Evolutionary conservation across 2,797 vertebrate genomes (phyloP).

Genomic region (Diceros bicornis): DNA sequence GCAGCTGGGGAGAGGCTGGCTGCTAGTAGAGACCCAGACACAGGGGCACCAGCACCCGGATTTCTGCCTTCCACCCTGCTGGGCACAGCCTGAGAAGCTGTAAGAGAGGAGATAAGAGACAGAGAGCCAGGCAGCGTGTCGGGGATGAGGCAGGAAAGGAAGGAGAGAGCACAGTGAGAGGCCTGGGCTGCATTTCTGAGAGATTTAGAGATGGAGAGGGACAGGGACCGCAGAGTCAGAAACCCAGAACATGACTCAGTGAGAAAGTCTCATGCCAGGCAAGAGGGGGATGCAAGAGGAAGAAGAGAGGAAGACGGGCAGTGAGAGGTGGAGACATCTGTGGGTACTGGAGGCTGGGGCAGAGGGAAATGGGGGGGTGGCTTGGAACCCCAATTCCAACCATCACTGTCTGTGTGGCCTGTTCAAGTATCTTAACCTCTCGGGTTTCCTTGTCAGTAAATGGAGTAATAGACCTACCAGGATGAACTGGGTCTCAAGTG

Average conservation of each 20-base stretch:
- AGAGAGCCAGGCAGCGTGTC: neutral
- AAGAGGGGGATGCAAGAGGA: neutral
- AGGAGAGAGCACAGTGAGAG: neutral
- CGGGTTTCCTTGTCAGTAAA: neutral
- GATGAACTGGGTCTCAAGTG: neutral
- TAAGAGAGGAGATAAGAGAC: neutral
- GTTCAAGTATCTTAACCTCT: neutral
- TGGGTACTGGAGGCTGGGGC: neutral
- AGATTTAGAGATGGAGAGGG: neutral
- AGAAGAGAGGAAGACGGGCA: no score
- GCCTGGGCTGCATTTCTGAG: neutral
- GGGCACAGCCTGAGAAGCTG: neutral
- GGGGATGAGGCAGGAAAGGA: neutral
- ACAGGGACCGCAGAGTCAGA: neutral
- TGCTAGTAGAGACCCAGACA: neutral
- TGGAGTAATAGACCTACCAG: neutral
- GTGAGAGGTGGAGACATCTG: neutral
- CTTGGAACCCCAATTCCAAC: neutral
- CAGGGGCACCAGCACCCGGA: neutral
- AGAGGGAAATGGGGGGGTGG: neutral
- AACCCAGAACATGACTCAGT: neutral
- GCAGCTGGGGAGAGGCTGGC: rapidly evolving
- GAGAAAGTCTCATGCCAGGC: constrained; percentile 39
- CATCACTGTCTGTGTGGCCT: neutral
- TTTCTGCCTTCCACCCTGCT: neutral